These are phyloP conservation scores for Zaprionus capensis DNA, from an alignment of 1,140 invertebrate genomes.

Conservation along the genomic window DNA sequence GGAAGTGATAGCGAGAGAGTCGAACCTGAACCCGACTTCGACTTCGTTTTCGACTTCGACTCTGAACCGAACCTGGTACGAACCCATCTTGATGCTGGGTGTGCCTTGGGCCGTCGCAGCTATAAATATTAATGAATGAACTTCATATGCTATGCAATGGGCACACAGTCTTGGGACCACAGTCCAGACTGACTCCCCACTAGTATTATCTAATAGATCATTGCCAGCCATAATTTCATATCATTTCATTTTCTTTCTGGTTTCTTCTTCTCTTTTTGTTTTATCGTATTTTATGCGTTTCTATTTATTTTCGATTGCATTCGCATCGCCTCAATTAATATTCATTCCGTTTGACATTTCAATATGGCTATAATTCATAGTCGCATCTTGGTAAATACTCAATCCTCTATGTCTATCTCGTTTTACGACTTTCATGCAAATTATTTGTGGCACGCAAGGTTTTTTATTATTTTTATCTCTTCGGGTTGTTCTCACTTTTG, in stretches of 20 bases:
- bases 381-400: background rate
- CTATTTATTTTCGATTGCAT: slow-evolving; percentile 6
- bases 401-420: background rate
- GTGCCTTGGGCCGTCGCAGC: slow-evolving; percentile 26
- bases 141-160: slow-evolving; percentile 39
- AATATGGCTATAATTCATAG: slow-evolving; percentile 7
- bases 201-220: slow-evolving; percentile 47
- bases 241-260: slow-evolving; percentile 15
- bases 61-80: too few species aligned
- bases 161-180: slow-evolving; percentile 25
- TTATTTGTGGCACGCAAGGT: background rate
- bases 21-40: background rate
- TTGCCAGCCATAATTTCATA: slow-evolving; percentile 38
- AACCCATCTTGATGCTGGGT: slow-evolving; percentile 34
- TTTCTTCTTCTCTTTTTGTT: background rate
- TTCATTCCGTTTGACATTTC: slow-evolving; percentile 32
- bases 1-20: slow-evolving; percentile 39
- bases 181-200: background rate
- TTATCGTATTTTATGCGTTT: slow-evolving; percentile 7
- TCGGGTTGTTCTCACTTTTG: slow-evolving; percentile 41
- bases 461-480: slow-evolving; percentile 1
- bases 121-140: slow-evolving; percentile 46
- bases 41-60: background rate
- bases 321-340: slow-evolving; percentile 21
- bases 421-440: background rate